These are phyloP conservation scores for Platerodrilus igneus DNA, from an alignment of 2,888 invertebrate genomes.

Conservation along the genomic window DNA sequence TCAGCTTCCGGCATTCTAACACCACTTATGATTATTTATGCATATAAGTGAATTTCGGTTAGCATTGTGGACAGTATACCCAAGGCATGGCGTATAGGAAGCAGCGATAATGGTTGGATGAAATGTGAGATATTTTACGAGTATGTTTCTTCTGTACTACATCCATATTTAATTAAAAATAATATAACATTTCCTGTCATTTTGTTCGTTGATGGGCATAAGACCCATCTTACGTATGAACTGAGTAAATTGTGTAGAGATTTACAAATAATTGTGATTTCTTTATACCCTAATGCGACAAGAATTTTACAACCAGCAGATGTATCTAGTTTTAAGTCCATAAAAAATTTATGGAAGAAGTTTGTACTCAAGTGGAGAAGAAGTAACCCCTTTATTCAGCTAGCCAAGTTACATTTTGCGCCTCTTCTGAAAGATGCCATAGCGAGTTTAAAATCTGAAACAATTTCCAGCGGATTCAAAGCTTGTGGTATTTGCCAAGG, in stretches of 20 bases:
- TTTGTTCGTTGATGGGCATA: conserved; percentile 23
- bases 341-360: conserved; percentile 29
- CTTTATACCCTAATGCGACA: conserved; percentile 33
- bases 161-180: conserved; percentile 13
- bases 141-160: conserved; percentile 17
- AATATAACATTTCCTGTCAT: conserved; percentile 19
- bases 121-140: conserved; percentile 32
- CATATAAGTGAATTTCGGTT: conserved; percentile 36
- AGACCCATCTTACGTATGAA: conserved; percentile 22
- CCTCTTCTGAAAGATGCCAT: conserved; percentile 24
- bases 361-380: conserved; percentile 27
- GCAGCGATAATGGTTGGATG: conserved; percentile 30
- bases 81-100: conserved; percentile 35
- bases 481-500: conserved; percentile 30
- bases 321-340: conserved; percentile 29
- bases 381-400: conserved; percentile 25
- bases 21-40: conserved; percentile 37
- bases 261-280: conserved; percentile 29
- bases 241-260: conserved; percentile 29
- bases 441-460: conserved; percentile 10
- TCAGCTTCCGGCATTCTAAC: conserved; percentile 37
- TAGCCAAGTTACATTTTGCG: conserved; percentile 31
- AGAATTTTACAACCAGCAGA: conserved; percentile 13
- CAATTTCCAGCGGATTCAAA: conserved; percentile 26
- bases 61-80: conserved; percentile 36